Conservation (phyloP, 2,888 invertebrate species). For the Calephelis perditalis region DNA sequence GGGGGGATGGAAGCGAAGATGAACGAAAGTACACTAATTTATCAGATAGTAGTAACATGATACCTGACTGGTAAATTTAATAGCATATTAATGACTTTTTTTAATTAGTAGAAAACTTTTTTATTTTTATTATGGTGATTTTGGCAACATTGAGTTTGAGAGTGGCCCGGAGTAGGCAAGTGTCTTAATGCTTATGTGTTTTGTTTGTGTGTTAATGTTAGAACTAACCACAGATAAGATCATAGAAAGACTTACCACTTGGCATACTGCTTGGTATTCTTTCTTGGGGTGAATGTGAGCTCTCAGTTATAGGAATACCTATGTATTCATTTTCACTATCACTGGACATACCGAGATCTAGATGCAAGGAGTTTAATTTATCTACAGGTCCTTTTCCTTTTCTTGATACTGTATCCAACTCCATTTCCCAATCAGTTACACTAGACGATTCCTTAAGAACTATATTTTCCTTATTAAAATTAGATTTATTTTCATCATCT, state of each 20-base stretch:
- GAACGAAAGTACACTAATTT: no score
- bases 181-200: no score
- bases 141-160: no score
- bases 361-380: constrained; percentile 64
- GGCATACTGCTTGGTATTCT: constrained; percentile 51
- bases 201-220: no score
- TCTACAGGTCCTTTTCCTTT: constrained; percentile 65
- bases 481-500: constrained; percentile 46
- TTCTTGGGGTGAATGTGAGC: constrained; percentile 49
- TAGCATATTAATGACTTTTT: no score
- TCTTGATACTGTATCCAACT: constrained; percentile 72
- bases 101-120: no score
- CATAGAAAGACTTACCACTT: constrained; percentile 48
- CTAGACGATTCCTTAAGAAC: constrained; percentile 58
- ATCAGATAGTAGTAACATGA: no score
- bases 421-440: constrained; percentile 80
- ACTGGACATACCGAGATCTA: constrained; percentile 73
- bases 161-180: no score
- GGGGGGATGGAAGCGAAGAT: no score
- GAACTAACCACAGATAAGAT: no score
- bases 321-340: constrained; percentile 69
- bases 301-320: constrained; percentile 50
- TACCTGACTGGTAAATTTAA: no score
- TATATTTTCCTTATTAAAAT: constrained; percentile 49
- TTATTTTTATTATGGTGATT: no score